Evolutionary conservation across 2,113 vertebrate genomes (phyloP).

Genomic region (Cavia porcellus): DNA sequence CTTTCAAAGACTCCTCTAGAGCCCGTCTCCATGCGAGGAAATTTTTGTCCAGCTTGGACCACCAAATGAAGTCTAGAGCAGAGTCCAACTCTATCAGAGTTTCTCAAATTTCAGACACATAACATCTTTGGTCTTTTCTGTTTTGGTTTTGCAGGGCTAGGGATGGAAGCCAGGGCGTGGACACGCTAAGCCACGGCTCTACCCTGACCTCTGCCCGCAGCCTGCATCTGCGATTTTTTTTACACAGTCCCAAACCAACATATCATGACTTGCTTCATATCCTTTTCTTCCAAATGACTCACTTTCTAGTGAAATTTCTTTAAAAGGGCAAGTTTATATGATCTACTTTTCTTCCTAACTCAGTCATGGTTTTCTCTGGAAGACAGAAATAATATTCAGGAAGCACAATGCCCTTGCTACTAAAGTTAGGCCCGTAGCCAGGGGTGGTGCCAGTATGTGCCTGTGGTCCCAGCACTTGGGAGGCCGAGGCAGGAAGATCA

Average conservation of each 20-base stretch:
- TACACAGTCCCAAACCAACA: neutral
- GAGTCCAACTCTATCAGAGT: neutral
- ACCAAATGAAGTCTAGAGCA: neutral
- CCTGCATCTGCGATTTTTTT: neutral
- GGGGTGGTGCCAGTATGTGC: too few species aligned
- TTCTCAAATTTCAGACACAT: neutral
- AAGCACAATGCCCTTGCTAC: neutral
- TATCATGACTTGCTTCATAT: constrained; percentile 7
- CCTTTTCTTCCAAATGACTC: neutral
- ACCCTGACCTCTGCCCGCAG: neutral
- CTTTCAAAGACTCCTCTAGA: neutral
- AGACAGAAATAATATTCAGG: neutral
- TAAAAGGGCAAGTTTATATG: neutral
- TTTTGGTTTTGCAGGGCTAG: neutral
- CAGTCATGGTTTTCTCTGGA: neutral
- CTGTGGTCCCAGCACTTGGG: neutral
- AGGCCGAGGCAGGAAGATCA: neutral
- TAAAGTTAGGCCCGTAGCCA: neutral
- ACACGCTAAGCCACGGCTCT: neutral
- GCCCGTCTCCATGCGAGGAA: neutral
- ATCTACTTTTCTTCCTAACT: constrained; percentile 56
- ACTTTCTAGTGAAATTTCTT: neutral
- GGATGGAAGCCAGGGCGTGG: neutral
- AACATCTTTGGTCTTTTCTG: neutral
- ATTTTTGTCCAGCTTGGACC: neutral